Base-by-base conservation (phyloP, 2,113 vertebrate genomes). In the Anoura caudifer region DNA sequence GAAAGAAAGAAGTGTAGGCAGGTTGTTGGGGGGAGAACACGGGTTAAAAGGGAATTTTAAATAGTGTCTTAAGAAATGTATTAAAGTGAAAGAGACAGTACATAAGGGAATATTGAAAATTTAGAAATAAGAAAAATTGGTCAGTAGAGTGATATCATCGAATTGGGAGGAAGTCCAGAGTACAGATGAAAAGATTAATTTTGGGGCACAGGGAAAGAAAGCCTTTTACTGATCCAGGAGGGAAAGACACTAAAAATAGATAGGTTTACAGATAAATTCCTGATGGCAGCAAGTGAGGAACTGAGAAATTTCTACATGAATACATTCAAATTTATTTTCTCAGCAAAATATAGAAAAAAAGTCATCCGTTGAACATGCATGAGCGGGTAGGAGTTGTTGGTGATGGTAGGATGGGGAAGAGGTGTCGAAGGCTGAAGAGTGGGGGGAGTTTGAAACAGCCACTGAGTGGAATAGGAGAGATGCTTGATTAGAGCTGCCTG, bases 251-350 rank as follows among this genome's bases (percentile, higher is more conserved):
- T 26, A 75, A 72, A 93, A 69, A 33, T 84, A n/a, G 65, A 17
- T 65, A 20, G 6, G 31, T 80, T 95, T 84, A 47, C 19, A 77
- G 50, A 81, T 92, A 76, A 81, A 86, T 81, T 79, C 45, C 59
- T 73, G 41, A 38, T 80, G 33, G n/a, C 41, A 36, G n/a, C 31
- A 88, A 93, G 41, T 80, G 38, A 93, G 56, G 36, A 87, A 45
- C 31, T 82, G 81, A 81, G 77, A 22, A 59, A 88, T 91, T 77
- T 26, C 45, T 77, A 59, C 7, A n/a, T 43, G 43, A 65, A 65
- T 82, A 36, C 33, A 31, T 77, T 93, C 82, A 91, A 79, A 91
- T 86, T 82, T 76, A 93, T 82, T 94, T 94, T 50, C 31, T 19
- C 11, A 45, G n/a, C 20, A 91, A 91, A 85, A 77, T 63, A n/a